Conservation (phyloP, 2,797 vertebrate genomes). For the Falco columbarius region DNA sequence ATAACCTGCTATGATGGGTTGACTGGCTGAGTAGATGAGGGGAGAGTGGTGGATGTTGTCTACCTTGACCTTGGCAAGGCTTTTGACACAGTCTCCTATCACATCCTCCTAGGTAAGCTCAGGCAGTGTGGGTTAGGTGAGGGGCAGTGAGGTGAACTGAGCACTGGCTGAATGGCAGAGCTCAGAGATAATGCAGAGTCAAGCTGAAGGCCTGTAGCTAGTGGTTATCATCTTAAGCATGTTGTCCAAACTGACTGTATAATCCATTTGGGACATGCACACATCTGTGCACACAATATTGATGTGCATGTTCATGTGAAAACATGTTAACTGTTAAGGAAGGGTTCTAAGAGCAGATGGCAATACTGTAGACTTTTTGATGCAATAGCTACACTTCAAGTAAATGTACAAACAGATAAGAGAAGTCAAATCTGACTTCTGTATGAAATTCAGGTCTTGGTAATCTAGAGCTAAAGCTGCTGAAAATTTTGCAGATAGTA, state of each 20-base stretch:
- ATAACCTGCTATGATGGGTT: no score
- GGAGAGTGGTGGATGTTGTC: no score
- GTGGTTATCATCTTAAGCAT: neutral
- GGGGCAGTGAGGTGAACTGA: no score
- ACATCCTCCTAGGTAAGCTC: no score
- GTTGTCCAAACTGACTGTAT: neutral
- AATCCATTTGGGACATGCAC: neutral
- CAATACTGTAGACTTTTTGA: neutral
- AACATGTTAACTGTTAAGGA: neutral
- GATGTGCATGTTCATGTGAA: neutral
- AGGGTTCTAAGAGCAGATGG: neutral
- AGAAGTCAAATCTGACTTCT: neutral
- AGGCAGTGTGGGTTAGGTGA: no score
- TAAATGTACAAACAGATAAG: neutral
- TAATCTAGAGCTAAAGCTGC: neutral
- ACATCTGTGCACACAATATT: neutral
- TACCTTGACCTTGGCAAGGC: no score
- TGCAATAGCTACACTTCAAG: neutral
- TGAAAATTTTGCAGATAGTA: neutral
- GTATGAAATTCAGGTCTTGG: neutral
- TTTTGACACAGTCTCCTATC: no score
- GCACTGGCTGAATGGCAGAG: no score
- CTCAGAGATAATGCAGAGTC: no score
- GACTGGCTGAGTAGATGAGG: no score
- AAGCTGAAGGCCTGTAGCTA: no score